Base-by-base conservation (phyloP, 2,113 vertebrate genomes). In the Dicrurus megarhynchus region DNA sequence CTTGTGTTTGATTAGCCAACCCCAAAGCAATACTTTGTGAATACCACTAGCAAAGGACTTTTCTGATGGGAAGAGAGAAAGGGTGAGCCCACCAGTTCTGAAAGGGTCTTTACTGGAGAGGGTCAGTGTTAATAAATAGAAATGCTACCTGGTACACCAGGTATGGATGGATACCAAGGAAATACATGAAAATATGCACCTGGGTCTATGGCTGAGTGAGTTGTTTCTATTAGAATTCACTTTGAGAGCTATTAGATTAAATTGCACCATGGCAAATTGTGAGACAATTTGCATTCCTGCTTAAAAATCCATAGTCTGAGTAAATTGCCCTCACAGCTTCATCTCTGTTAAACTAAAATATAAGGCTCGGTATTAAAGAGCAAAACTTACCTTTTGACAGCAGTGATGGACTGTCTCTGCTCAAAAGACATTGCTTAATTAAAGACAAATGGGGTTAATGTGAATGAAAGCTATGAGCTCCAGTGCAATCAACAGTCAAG, bases 401-500 rank as follows among this genome's bases (percentile, higher is more conserved):
- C 46, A 77, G n/a, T 77, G 93, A 92, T 84, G 74, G 76, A 89
- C 60, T 71, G 30, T 57, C 69, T 89, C 49, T 77, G 53, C 68
- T 89, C 64, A 70, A 89, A 93, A 95, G 20, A 74, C 59, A 47
- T 77, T 41, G 78, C 27, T 90, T 94, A 93, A 95, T 97, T 96
- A 95, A 89, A 97, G 95, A 53, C 89, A 90, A 93, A 90, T 87
- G 57, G 78, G 89, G 75, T 94, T 97, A 94, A 95, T 53, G 44
- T 55, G 79, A 94, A 83, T 93, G 93, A 82, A 94, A 96, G 44
- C 76, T 73, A 67, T 6, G 8, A 89, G 70, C 75, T 84, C 87
- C 92, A 91, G 44, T 65, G 37, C 76, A 87, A 94, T 94, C 91
- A 92, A 74, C 84, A 90, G 59, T 6, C 55, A 57, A 93, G 91